These are phyloP conservation scores for Caiman crocodilus DNA, from an alignment of 2,797 vertebrate species.

Conservation along the genomic window DNA sequence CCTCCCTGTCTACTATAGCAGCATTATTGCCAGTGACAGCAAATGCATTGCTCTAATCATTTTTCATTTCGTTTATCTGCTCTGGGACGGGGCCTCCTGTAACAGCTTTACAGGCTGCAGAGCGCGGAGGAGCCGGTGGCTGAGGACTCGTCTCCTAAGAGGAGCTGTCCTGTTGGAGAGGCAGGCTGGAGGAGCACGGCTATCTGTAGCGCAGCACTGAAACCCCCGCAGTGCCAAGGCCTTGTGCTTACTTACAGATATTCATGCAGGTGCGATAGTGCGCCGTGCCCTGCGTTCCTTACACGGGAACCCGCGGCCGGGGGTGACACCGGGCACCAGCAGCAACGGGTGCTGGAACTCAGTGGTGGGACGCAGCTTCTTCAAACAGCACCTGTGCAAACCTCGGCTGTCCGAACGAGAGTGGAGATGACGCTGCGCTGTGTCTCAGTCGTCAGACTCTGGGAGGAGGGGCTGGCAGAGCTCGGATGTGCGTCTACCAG, in stretches of 20 bases:
- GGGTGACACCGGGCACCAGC: too few relatives aligned
- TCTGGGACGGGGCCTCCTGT: slow-evolving; percentile 62
- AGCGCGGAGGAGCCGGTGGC: background rate
- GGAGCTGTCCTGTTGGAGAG: background rate
- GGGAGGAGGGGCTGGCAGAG: too few relatives aligned
- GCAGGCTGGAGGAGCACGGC: background rate
- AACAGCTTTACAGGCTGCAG: slow-evolving; percentile 47
- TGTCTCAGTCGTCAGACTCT: too few relatives aligned
- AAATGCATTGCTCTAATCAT: slow-evolving; percentile 79
- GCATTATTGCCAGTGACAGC: slow-evolving; percentile 75
- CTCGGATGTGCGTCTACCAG: too few relatives aligned
- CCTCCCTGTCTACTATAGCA: slow-evolving; percentile 59
- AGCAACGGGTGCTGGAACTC: too few relatives aligned
- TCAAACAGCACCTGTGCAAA: too few relatives aligned
- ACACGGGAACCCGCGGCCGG: too few relatives aligned
- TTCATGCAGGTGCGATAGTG: too few relatives aligned
- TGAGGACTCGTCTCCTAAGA: background rate
- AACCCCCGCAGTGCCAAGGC: background rate
- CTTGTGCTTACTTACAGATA: background rate
- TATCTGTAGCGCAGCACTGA: background rate
- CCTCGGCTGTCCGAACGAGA: too few relatives aligned
- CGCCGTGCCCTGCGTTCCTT: too few relatives aligned
- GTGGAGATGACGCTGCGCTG: too few relatives aligned
- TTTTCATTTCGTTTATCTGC: slow-evolving; percentile 67
- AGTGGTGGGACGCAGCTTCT: too few relatives aligned